Base-by-base conservation (phyloP, 2,888 invertebrate species). In the Biston stratarius region DNA sequence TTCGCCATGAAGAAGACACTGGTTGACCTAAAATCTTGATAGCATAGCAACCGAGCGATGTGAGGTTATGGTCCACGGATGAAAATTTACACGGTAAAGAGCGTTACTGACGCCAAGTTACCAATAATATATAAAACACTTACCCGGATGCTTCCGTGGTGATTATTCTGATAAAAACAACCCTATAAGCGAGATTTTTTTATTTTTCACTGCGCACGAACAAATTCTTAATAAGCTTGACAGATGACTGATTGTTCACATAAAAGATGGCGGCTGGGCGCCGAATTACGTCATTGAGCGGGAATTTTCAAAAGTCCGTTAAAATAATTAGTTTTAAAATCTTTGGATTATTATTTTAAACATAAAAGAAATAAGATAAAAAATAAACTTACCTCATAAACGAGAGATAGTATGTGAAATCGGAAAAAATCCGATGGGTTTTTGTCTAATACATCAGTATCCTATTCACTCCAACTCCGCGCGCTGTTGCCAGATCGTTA, bases 71-170 rank as follows among this genome's bases (percentile, higher is more conserved):
- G 80, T 75, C 64, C 69, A 67, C 74, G 65, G 65, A 61, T 64
- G 61, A 64, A 47, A 70, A 77, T 72, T 74, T 80, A 79, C 64
- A 69, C 67, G 73, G 70, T 44, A 69, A 77, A 79, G 71, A 76
- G 71, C 61, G 69, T 69, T 77, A 79, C 72, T 68, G 44, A 63
- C 65, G 70, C 63, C 24, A 66, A 69, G 44, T 62, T 51, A 59
- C 34, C 67, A 78, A 76, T 68, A 71, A 72, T 73, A 75, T 57
- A 64, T 67, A 61, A 45, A 49, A n/a, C 24, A 90, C 94, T 91
- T 75, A 94, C 94, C 94, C 93, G 93, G 93, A 92, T 91, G 91
- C 92, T 88, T 88, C 92, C 92, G 91, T 90, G 83, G 86, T 84
- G 83, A 77, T 70, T 84, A 86, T 83, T 80, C 79, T 69, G 69